Evolutionary conservation across 1,140 invertebrate species (phyloP).

Genomic region (Centruroides sculpturatus): DNA sequence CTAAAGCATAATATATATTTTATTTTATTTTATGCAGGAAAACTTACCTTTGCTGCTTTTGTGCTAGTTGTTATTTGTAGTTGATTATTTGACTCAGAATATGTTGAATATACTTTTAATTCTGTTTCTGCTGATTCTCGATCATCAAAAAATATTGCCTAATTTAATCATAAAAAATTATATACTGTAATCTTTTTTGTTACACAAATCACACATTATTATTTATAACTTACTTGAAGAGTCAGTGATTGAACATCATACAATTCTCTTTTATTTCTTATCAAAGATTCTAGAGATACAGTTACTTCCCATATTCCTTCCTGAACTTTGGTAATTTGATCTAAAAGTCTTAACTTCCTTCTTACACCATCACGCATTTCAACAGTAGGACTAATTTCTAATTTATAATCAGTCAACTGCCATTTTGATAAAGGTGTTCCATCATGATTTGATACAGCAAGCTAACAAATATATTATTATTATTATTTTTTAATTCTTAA

Average conservation of each 20-base stretch:
- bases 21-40: no score
- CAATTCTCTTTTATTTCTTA: constrained; percentile 9
- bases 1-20: no score
- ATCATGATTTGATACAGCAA: constrained; percentile 64
- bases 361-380: constrained; percentile 35
- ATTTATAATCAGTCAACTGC: constrained; percentile 38
- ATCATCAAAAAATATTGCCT: no score
- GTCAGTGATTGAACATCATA: constrained; percentile 1
- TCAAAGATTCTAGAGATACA: constrained; percentile 44
- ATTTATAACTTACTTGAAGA: not conserved
- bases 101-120: constrained; percentile 54
- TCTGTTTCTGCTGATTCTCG: constrained; percentile 28
- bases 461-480: not conserved
- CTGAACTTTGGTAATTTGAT: constrained; percentile 37
- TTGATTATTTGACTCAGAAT: constrained; percentile 64
- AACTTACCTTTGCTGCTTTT: constrained; percentile 43
- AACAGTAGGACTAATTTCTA: constrained; percentile 25
- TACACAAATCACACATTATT: no score
- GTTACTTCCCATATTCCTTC: constrained; percentile 58
- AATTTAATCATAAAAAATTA: no score
- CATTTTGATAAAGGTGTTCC: constrained; percentile 46
- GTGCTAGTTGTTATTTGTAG: constrained; percentile 79
- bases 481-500: not conserved
- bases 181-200: no score
- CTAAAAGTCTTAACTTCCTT: constrained; percentile 29